Conservation (phyloP, 2,113 vertebrate genomes). For the Sapayoa aenigma region DNA sequence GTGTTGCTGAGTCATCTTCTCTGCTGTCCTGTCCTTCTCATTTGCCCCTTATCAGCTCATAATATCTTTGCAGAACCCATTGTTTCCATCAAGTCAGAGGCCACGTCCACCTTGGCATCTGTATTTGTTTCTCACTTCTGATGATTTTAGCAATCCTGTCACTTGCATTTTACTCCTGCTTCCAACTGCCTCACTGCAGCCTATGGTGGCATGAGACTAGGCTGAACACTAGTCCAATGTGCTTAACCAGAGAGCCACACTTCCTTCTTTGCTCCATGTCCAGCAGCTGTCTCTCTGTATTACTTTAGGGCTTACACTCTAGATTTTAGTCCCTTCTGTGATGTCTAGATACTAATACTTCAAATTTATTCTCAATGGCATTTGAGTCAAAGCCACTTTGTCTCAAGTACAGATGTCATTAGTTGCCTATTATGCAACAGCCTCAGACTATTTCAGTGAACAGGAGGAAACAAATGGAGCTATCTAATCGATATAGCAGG, state of each 20-base stretch:
- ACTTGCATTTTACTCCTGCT: neutral
- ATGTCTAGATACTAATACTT: neutral
- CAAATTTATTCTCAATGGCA: neutral
- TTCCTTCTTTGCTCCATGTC: neutral
- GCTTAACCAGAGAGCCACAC: neutral
- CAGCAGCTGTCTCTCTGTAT: neutral
- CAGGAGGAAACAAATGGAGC: neutral
- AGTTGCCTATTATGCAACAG: neutral
- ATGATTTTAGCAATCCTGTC: neutral
- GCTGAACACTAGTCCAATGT: neutral
- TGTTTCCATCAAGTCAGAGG: neutral
- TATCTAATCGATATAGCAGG: constrained; percentile 5
- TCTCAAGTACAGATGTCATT: neutral
- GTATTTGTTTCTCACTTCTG: neutral
- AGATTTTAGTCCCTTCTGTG: neutral
- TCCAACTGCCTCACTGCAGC: neutral
- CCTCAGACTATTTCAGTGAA: neutral
- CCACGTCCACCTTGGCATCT: neutral
- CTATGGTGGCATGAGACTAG: neutral
- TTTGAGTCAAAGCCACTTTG: neutral
- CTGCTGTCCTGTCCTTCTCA: neutral
- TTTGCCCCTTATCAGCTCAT: neutral
- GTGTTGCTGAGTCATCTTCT: neutral
- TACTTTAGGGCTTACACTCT: neutral
- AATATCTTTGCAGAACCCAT: neutral